phyloP scores from a whole-genome alignment of 2,797 vertebrate genomes.

The Gambelia wislizenii region DNA sequence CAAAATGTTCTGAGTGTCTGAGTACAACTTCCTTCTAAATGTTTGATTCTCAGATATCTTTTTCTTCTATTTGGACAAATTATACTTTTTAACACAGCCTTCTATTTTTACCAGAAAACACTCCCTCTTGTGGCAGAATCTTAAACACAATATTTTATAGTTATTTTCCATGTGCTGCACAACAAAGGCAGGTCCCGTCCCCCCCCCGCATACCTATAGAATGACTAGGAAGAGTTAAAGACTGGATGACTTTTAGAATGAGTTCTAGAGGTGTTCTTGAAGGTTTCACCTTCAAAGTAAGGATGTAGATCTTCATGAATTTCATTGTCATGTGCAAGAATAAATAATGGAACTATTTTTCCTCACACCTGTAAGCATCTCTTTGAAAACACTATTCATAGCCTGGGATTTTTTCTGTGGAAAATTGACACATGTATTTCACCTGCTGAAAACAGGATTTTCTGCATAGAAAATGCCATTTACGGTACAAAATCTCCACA shows the following conservation, averaged over 20 bases:
- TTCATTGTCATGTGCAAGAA: no score
- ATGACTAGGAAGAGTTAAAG: not conserved
- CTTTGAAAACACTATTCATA: no score
- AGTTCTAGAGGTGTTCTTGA: not conserved
- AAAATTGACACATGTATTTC: no score
- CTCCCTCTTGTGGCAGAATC: conserved; percentile 68
- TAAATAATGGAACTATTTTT: no score
- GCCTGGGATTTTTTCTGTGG: no score
- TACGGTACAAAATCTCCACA: no score
- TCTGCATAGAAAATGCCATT: no score
- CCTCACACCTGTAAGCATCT: no score
- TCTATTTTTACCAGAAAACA: conserved; percentile 23
- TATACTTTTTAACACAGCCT: not conserved
- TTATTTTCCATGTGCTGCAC: not conserved
- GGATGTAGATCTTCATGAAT: no score
- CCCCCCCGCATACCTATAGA: not conserved
- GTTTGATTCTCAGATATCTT: not conserved
- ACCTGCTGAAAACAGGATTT: no score
- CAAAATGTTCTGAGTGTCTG: not conserved
- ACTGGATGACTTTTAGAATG: not conserved
- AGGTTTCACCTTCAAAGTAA: not conserved
- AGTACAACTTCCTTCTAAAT: not conserved
- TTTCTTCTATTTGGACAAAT: not conserved
- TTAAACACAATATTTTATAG: conserved; percentile 1
- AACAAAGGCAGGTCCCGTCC: not conserved